A percentile compares a stretch with the other conserved stretches of the same genome.
phyloP scores from a whole-genome alignment of 2,888 invertebrate species.

The Ellobium chinense region DNA sequence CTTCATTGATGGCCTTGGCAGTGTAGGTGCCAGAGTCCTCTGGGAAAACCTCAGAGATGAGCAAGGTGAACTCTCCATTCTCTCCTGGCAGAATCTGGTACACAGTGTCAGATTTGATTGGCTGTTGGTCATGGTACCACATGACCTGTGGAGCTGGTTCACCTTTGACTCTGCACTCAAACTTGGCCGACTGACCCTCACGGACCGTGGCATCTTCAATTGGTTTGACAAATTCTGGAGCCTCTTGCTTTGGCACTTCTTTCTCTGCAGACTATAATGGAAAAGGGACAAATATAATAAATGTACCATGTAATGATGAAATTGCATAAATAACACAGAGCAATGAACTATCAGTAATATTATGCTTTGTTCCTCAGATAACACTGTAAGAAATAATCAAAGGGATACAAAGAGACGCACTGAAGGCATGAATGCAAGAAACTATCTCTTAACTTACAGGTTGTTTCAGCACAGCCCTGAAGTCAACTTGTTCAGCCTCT shows the following conservation, averaged over 20 bases:
- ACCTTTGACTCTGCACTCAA: slow-evolving; percentile 77
- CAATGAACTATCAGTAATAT: too few species aligned
- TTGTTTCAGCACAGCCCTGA: slow-evolving; percentile 27
- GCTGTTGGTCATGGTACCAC: slow-evolving; percentile 90
- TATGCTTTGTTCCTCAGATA: too few species aligned
- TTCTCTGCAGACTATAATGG: slow-evolving; percentile 16
- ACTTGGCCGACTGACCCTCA: slow-evolving; percentile 72
- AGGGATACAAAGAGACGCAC: too few species aligned
- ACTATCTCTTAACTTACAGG: too few species aligned
- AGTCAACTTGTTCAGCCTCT: slow-evolving; percentile 44
- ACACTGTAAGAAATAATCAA: too few species aligned
- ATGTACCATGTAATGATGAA: too few species aligned
- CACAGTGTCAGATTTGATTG: slow-evolving; percentile 82
- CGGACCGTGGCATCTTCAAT: slow-evolving; percentile 66
- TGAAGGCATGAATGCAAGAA: too few species aligned
- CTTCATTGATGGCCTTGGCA: slow-evolving; percentile 86
- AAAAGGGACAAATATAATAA: background rate
- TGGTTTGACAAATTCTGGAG: slow-evolving; percentile 65
- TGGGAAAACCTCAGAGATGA: slow-evolving; percentile 83
- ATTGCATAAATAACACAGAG: too few species aligned
- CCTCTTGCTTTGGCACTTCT: slow-evolving; percentile 44
- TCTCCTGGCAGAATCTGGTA: slow-evolving; percentile 81
- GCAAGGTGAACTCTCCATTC: slow-evolving; percentile 80
- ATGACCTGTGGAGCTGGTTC: slow-evolving; percentile 81
- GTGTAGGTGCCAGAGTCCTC: slow-evolving; percentile 89